Percentiles rank a stretch among this genome's conserved stretches.
Conservation (phyloP, 2,888 invertebrate species). For the Adela reaumurella region DNA sequence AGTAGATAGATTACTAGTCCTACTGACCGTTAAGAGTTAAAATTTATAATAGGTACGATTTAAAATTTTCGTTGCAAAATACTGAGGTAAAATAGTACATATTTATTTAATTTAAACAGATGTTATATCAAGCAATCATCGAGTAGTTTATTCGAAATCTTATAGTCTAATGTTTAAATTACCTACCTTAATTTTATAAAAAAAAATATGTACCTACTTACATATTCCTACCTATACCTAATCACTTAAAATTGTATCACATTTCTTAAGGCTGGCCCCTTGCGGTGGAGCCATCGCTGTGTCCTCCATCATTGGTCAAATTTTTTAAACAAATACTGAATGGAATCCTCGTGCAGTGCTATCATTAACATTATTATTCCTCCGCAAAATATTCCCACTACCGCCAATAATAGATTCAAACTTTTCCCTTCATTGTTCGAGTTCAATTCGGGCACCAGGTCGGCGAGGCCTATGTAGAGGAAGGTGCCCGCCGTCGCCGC, state of each 20-base stretch:
- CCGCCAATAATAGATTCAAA: constrained; percentile 58
- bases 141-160: neutral
- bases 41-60: no score
- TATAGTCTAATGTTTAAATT: neutral
- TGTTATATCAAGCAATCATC: neutral
- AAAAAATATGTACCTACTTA: no score
- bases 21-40: no score
- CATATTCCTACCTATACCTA: neutral
- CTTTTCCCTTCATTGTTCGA: constrained; percentile 49
- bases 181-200: constrained; percentile 1
- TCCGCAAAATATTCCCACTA: constrained; percentile 63
- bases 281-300: constrained; percentile 6
- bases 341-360: constrained; percentile 65
- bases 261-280: constrained; percentile 1
- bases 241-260: neutral
- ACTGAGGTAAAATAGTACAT: neutral
- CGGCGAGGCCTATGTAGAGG: constrained; percentile 75
- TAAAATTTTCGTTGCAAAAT: no score
- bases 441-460: constrained; percentile 67
- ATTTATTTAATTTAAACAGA: neutral
- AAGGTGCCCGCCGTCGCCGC: constrained; percentile 78
- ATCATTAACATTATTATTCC: constrained; percentile 71
- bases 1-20: no score
- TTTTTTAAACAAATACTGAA: constrained; percentile 47
- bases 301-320: constrained; percentile 30